Evolutionary conservation across 2,797 vertebrate species (phyloP).

Genomic region (Trematomus bernacchii): DNA sequence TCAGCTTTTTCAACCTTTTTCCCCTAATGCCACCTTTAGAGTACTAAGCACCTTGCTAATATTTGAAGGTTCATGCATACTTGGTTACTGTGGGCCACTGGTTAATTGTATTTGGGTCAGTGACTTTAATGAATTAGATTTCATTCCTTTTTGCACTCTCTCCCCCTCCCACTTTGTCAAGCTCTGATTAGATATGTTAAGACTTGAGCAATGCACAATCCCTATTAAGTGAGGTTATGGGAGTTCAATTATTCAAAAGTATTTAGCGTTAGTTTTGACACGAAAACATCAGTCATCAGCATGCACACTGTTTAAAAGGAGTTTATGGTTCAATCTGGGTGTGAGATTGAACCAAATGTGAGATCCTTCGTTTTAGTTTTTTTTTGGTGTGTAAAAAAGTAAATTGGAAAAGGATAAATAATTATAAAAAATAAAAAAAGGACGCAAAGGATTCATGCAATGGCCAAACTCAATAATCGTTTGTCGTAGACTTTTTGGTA

Average conservation of each 20-base stretch:
- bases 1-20: slow-evolving; percentile 52
- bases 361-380: too few relatives aligned
- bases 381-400: too few relatives aligned
- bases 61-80: slow-evolving; percentile 76
- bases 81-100: slow-evolving; percentile 71
- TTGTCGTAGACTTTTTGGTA: too few relatives aligned
- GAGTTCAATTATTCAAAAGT: slow-evolving; percentile 57
- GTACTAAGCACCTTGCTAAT: slow-evolving; percentile 67
- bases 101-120: slow-evolving; percentile 79
- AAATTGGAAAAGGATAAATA: too few relatives aligned
- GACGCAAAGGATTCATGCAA: too few relatives aligned
- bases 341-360: too few relatives aligned
- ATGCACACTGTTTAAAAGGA: slow-evolving; percentile 2
- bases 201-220: slow-evolving; percentile 49
- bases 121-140: slow-evolving; percentile 80
- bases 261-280: slow-evolving; percentile 7
- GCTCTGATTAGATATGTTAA: slow-evolving; percentile 72
- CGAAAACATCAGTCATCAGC: slow-evolving; percentile 1
- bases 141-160: slow-evolving; percentile 55
- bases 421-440: too few relatives aligned
- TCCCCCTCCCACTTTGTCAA: slow-evolving; percentile 59
- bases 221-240: slow-evolving; percentile 44
- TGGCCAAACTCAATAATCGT: too few relatives aligned
- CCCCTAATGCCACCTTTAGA: slow-evolving; percentile 51
- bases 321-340: too few relatives aligned